Evolutionary conservation across 2,113 vertebrate species (phyloP), one percentile per base, ranked within the genome.

Genomic region (Chloebia gouldiae): DNA sequence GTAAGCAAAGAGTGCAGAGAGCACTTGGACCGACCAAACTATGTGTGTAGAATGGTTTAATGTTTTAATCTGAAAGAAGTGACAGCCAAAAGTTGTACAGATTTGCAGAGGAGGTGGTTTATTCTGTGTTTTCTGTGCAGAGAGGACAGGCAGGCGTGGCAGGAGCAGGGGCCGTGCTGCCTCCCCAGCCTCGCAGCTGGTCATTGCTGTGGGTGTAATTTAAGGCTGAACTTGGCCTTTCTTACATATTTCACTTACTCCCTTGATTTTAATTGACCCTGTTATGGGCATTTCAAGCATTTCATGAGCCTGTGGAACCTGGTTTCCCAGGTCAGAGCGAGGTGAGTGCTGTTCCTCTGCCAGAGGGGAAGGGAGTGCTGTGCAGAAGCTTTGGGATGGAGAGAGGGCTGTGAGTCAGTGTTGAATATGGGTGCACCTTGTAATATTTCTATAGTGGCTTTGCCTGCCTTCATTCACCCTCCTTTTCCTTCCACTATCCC

Each of bases 131-230:
- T 53, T 27, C 50, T 77, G 28, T 7, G 49, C 25, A 45, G 78
- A 61, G 37, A 56, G 54, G 51, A 42, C 0, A 0, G 69, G 53
- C 68, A 80, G 57, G 31, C 3, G 3, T 12, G 72, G 59, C 53
- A 59, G 47, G 69, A 69, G 53, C 33, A 51, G 80, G n/a, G 35
- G 47, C n/a, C 0, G 0, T 5, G 51, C 64, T 89, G 53, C 64
- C 64, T 30, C 56, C 64, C 28, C 35, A 1, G 0, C 35, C 56
- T n/a, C 2, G 0, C 33, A 45, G 35, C 25, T 78, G 47, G 6
- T 21, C 53, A 21, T 5, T n/a, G 45, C 57, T 28, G 1, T 3
- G 40, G 50, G 7, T 23, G 30, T 49, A 49, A 90, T 69, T 93
- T 76, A 73, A 85, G 45, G 79, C 66, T 69, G 50, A 65, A 90